Evolutionary conservation across 2,888 invertebrate species (phyloP).

Genomic region (Athalia cordata): DNA sequence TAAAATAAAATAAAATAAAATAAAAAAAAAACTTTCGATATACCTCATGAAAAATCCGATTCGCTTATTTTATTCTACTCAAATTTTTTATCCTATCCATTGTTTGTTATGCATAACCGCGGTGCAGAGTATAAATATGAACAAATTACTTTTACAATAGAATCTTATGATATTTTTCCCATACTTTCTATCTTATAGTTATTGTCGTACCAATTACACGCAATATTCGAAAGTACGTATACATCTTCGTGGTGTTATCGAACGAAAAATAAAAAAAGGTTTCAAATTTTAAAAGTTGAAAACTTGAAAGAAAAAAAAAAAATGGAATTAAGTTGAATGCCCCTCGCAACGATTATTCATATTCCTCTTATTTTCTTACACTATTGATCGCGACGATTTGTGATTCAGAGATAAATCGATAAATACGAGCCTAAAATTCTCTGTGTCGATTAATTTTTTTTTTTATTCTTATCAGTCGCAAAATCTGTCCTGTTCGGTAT

Average conservation of each 20-base stretch:
- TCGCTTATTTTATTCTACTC: neutral
- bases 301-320: neutral
- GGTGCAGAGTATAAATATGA: neutral
- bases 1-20: too few relatives aligned
- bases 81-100: neutral
- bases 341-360: neutral
- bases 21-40: too few relatives aligned
- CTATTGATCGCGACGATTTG: too few relatives aligned
- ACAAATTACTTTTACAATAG: neutral
- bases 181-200: constrained; percentile 24
- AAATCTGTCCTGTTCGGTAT: too few relatives aligned
- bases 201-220: constrained; percentile 20
- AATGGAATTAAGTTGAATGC: neutral
- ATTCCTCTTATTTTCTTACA: too few relatives aligned
- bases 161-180: neutral
- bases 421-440: too few relatives aligned
- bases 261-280: too few relatives aligned
- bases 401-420: too few relatives aligned
- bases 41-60: neutral
- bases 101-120: neutral
- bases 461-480: too few relatives aligned
- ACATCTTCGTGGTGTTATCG: neutral
- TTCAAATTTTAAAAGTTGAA: too few relatives aligned
- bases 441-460: too few relatives aligned
- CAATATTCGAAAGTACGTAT: constrained; percentile 26